Percentiles rank a stretch among this genome's conserved stretches.
Conservation (phyloP, 2,113 vertebrate species). For the Crotalus tigris region DNA sequence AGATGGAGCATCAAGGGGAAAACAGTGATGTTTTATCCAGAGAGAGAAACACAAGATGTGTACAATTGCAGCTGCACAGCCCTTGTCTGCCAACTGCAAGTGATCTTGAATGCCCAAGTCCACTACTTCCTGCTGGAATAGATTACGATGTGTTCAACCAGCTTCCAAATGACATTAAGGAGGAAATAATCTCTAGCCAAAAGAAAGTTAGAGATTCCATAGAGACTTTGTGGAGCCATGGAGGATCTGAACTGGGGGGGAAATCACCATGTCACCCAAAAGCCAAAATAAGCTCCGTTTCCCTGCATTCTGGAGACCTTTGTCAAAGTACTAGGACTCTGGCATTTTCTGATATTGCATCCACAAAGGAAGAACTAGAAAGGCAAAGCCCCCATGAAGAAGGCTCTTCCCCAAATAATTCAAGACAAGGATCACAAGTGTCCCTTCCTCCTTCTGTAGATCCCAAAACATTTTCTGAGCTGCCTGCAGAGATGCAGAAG, state of each 20-base stretch:
- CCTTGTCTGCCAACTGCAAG: neutral
- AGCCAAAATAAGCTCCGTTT: neutral
- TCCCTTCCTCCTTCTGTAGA: slow-evolving; percentile 76
- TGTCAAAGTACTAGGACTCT: accelerated
- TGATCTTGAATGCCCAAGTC: neutral
- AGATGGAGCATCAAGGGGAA: slow-evolving; percentile 36
- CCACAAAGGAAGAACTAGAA: slow-evolving; percentile 7
- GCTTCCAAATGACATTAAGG: slow-evolving; percentile 81
- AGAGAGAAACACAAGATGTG: slow-evolving; percentile 26
- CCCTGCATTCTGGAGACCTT: neutral
- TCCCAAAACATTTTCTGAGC: slow-evolving; percentile 78
- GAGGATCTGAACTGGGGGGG: slow-evolving; percentile 33
- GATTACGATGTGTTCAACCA: slow-evolving; percentile 81
- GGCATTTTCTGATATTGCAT: neutral
- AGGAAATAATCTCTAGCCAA: slow-evolving; percentile 73
- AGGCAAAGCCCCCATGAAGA: neutral
- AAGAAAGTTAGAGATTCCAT: neutral
- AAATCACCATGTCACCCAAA: slow-evolving; percentile 29
- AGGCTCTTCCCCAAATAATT: neutral
- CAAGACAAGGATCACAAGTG: neutral
- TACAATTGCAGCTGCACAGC: slow-evolving; percentile 12
- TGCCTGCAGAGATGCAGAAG: slow-evolving; percentile 77
- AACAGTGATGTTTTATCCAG: slow-evolving; percentile 21
- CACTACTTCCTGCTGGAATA: slow-evolving; percentile 61
- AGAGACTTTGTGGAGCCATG: slow-evolving; percentile 14